Evolutionary conservation across 2,113 vertebrate species (phyloP).

Genomic region (Taxidea taxus): DNA sequence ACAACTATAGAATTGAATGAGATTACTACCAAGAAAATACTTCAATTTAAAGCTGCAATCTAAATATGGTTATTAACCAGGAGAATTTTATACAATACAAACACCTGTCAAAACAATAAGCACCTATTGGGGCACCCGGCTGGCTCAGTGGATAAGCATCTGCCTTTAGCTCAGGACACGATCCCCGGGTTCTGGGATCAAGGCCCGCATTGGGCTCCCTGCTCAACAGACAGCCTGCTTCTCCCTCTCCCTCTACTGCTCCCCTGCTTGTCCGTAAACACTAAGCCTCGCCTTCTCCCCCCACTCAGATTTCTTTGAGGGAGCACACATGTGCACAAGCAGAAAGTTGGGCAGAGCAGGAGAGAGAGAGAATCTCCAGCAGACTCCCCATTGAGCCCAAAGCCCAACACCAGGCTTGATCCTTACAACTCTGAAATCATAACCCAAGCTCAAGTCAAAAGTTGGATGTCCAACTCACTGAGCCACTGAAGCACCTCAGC

Average conservation of each 20-base stretch:
- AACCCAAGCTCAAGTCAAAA: not conserved
- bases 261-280: not conserved
- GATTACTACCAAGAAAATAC: not conserved
- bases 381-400: not conserved
- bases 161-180: too few relatives aligned
- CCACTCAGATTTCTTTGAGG: not conserved
- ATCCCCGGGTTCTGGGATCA: too few relatives aligned
- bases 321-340: not conserved
- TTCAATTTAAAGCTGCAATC: not conserved
- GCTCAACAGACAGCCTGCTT: too few relatives aligned
- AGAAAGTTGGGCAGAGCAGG: not conserved
- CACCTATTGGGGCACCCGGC: not conserved
- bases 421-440: not conserved
- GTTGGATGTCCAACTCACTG: not conserved
- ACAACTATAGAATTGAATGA: not conserved
- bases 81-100: not conserved
- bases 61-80: not conserved
- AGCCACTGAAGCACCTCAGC: not conserved
- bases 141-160: too few relatives aligned
- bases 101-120: not conserved
- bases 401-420: not conserved
- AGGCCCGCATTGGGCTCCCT: too few relatives aligned
- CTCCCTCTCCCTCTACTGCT: too few relatives aligned
- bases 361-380: not conserved
- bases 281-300: not conserved